Evolutionary conservation across 2,888 invertebrate genomes (phyloP), one percentile per base, ranked within the genome.

Genomic region (Polymixis flavicincta): DNA sequence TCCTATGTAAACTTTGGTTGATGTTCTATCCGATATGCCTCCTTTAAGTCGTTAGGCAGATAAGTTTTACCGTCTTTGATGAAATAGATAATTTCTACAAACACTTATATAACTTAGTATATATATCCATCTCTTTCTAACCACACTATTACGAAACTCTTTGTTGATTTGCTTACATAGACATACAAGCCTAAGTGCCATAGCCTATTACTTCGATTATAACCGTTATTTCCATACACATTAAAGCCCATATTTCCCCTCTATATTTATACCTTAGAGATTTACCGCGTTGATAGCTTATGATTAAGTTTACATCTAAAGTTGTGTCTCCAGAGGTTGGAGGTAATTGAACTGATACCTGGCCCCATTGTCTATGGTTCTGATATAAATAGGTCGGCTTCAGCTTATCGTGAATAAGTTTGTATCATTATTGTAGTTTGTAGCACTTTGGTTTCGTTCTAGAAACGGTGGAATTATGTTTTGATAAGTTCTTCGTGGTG

Each of bases 251-350:
- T 55, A 65, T 65, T 84, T 50, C 32, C 22, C 13, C 4, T n/a
- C n/a, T 19, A 48, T 60, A 8, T 54, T 66, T 28, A 80, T 45
- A 17, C 82, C 70, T 63, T 45, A 48, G 83, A 85, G 83, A 83
- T 73, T 85, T 19, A 19, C 60, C 55, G 37, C 61, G 77, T 67
- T 82, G 78, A 82, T 82, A 82, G 66, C 72, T 77, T 77, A 78
- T 82, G 78, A 77, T 85, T 77, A 82, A 82, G 85, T 83, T 85
- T 77, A 77, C 83, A 85, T 83, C 57, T 68, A 65, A 83, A 85
- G 67, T 85, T 73, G 66, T 52, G 50, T 71, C 85, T 60, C 82
- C 25, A 11, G 71, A 54, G 83, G 77, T 25, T 25, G 25, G 28
- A 42, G 61, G 80, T 74, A 86, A 85, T 71, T 68, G 70, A 69